phyloP scores from a whole-genome alignment of 2,888 invertebrate species.

The Pecten maximus region DNA sequence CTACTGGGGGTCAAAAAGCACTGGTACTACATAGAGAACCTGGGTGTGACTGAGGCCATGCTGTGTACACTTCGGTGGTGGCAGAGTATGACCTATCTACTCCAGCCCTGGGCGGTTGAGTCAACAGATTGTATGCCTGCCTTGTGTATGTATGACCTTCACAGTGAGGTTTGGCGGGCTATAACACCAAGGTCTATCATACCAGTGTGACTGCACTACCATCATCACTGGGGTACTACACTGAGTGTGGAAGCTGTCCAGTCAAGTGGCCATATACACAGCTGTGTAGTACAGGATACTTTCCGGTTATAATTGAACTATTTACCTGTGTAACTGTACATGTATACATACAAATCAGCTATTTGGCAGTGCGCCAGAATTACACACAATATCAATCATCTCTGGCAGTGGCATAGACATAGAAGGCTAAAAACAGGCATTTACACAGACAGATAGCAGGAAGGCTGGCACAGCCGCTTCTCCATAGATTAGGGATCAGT shows the following conservation, averaged over 20 bases:
- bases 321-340: slow-evolving; percentile 29
- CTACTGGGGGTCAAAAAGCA: too few species aligned
- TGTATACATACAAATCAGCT: slow-evolving; percentile 28
- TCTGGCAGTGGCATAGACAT: background rate
- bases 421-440: slow-evolving; percentile 31
- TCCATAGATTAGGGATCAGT: background rate
- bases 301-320: slow-evolving; percentile 29
- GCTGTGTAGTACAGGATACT: background rate
- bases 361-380: background rate
- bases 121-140: slow-evolving; percentile 12
- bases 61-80: background rate
- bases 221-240: background rate
- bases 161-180: slow-evolving; percentile 31
- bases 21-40: background rate
- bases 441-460: slow-evolving; percentile 31
- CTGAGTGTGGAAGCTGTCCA: background rate
- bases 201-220: background rate
- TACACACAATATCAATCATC: slow-evolving; percentile 33
- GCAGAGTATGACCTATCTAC: background rate
- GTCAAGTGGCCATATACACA: background rate
- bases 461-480: background rate
- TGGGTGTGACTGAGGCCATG: slow-evolving; percentile 20
- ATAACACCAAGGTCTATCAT: background rate
- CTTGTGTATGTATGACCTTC: background rate
- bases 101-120: background rate